phyloP scores from a whole-genome alignment of 2,113 vertebrate species.

The Callaeas wilsoni region DNA sequence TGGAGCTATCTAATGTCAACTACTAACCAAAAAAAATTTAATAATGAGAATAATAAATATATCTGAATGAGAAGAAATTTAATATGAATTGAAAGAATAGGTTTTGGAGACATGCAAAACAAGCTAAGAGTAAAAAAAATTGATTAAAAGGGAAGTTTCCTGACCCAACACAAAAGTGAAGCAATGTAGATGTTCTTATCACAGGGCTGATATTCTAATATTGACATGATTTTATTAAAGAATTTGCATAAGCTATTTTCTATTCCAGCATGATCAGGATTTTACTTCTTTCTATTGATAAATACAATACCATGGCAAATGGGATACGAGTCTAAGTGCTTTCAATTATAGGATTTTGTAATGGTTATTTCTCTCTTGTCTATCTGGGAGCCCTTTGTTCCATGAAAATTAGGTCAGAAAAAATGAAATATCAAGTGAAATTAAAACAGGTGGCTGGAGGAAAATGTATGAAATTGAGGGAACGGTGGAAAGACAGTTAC shows the following conservation, averaged over 20 bases:
- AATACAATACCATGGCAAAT: neutral
- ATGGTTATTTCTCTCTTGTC: neutral
- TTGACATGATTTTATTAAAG: neutral
- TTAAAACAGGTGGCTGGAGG: neutral
- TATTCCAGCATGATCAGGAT: neutral
- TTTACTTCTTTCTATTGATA: neutral
- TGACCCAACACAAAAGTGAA: neutral
- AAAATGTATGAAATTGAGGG: neutral
- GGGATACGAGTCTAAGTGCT: neutral
- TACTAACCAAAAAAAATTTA: neutral
- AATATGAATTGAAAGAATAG: neutral
- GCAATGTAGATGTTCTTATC: neutral
- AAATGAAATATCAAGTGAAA: neutral
- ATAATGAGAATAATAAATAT: neutral
- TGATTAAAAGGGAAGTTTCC: neutral
- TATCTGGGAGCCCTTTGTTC: neutral
- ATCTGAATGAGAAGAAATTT: neutral
- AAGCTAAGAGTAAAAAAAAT: neutral
- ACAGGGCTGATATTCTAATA: neutral
- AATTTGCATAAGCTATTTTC: neutral
- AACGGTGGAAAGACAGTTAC: neutral
- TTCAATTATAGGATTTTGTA: neutral
- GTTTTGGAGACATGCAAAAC: neutral
- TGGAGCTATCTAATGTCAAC: neutral
- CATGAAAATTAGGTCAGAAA: neutral